Evolutionary conservation across 2,113 vertebrate genomes (phyloP), one percentile per base, ranked within the genome.

Genomic region (Cynoglossus semilaevis): DNA sequence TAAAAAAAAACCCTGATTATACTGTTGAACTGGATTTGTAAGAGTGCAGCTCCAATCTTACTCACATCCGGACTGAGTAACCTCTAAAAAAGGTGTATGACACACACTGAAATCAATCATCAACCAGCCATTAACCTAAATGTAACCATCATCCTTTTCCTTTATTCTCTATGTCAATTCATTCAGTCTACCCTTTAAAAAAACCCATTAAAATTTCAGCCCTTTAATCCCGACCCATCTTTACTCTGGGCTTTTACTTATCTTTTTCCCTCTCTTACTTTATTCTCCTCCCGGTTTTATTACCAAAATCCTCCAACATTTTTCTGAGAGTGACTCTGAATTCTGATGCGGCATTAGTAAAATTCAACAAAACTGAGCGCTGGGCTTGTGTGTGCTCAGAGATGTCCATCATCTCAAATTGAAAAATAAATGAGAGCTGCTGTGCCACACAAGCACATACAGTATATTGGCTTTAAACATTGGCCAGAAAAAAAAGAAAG

Each of bases 251-350:
- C 58, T 49, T 54, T 36, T 42, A 57, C 56, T 68, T 14, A 17
- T 67, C 51, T 51, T 2, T 48, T 17, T 29, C 14, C 45, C 58
- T 54, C 43, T 64, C 47, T 54, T 35, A 18, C 12, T 22, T 18
- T 15, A 1, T 17, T 35, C 6, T 16, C 29, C 50, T 29, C n/a
- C 34, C 9, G 2, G n/a, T 10, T n/a, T 43, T 15, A 43, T 11
- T 11, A n/a, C 42, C 10, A 15, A 34, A 15, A 43, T 50, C 70
- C 15, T n/a, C 42, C 9, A 14, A 15, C 37, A 29, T 58, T 43
- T 64, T n/a, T 49, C 34, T 57, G 71, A 63, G 65, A 70, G 40
- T 71, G 45, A 54, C 43, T 59, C 15, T 70, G 77, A 74, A 72
- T 74, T 63, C 35, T 41, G 48, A 77, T 54, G 66, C 12, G 22